These are phyloP conservation scores for Tamandua tetradactyla DNA, from an alignment of 2,797 vertebrate genomes.

Conservation along the genomic window DNA sequence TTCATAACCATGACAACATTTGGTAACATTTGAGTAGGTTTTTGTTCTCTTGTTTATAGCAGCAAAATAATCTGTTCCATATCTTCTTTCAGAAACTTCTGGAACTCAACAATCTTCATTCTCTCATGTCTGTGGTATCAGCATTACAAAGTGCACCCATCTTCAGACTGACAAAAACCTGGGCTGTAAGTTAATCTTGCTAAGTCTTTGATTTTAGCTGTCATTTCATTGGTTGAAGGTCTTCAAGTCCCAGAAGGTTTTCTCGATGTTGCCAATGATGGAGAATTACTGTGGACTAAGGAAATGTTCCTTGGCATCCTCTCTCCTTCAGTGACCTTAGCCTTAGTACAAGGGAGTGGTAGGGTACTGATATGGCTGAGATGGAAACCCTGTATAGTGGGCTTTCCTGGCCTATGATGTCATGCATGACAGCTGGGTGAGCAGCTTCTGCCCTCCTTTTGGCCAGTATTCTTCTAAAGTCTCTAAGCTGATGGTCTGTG, in stretches of 20 bases:
- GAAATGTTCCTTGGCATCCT: neutral
- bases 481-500: conserved; percentile 36
- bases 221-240: neutral
- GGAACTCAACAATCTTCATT: conserved; percentile 97
- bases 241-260: neutral
- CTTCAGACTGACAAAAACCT: conserved; percentile 97
- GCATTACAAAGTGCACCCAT: conserved; percentile 97
- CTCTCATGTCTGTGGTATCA: conserved; percentile 96
- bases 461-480: neutral
- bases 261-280: neutral
- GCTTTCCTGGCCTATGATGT: neutral
- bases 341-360: neutral
- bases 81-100: conserved; percentile 91
- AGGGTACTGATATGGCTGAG: accelerated
- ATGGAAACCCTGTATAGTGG: neutral
- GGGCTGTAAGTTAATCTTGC: conserved; percentile 91
- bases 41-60: conserved; percentile 72
- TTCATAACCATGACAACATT: conserved; percentile 53
- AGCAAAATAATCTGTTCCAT: conserved; percentile 73
- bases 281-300: neutral
- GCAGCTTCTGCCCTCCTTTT: neutral
- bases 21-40: conserved; percentile 61
- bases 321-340: neutral
- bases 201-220: neutral
- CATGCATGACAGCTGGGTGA: neutral